These are phyloP conservation scores for Tenodera sinensis DNA, from an alignment of 2,888 invertebrate genomes.

Conservation along the genomic window DNA sequence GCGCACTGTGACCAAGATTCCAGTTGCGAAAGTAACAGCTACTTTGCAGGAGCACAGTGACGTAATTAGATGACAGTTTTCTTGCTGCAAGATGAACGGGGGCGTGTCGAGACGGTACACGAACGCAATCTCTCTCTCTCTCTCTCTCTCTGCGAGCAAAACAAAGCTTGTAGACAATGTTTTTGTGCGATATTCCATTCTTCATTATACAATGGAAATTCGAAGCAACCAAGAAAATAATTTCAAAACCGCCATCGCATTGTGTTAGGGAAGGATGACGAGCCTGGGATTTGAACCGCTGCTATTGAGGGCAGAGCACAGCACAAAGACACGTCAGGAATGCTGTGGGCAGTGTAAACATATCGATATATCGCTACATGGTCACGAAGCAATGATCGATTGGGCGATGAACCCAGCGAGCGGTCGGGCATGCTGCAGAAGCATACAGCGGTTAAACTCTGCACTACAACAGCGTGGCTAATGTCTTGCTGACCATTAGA, in stretches of 20 bases:
- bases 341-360: conserved; percentile 6
- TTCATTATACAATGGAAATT: not conserved
- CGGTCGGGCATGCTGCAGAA: not conserved
- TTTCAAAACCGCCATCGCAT: not conserved
- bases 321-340: not conserved
- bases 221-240: not conserved
- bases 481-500: too few species aligned
- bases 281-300: not conserved
- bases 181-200: not conserved
- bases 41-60: too few species aligned
- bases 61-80: too few species aligned
- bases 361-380: conserved; percentile 7
- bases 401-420: not conserved
- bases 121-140: too few species aligned
- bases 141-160: too few species aligned
- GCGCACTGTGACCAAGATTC: too few species aligned
- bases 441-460: too few species aligned
- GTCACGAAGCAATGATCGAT: conserved; percentile 17
- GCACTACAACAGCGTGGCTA: too few species aligned
- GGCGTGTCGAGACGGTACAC: too few species aligned
- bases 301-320: not conserved
- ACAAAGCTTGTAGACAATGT: not conserved
- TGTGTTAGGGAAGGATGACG: not conserved
- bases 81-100: too few species aligned
- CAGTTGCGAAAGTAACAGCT: too few species aligned